These are phyloP conservation scores for Oceanodroma leucorhoa DNA, from an alignment of 2,797 vertebrate species.

Conservation along the genomic window DNA sequence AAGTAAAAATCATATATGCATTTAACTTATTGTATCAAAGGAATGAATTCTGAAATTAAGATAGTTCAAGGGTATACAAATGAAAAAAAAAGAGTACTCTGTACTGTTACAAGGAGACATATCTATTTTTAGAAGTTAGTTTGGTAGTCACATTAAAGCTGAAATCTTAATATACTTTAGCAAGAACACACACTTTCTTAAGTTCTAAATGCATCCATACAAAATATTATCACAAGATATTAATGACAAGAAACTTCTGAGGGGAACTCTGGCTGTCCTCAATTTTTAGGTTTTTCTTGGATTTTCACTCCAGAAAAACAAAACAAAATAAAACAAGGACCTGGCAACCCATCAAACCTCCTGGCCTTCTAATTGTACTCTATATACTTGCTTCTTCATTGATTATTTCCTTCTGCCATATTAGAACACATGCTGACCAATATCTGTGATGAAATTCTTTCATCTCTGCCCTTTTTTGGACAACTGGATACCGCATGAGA, in stretches of 20 bases:
- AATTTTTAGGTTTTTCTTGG: background rate
- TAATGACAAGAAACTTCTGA: background rate
- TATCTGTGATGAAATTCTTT: background rate
- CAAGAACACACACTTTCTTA: background rate
- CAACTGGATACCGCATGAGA: background rate
- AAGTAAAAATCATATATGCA: background rate
- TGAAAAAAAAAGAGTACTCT: background rate
- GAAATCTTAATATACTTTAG: background rate
- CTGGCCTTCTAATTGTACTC: background rate
- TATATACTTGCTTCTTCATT: background rate
- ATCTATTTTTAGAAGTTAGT: background rate
- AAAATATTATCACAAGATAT: background rate
- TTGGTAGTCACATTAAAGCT: background rate
- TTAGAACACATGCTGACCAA: background rate
- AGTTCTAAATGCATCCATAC: background rate
- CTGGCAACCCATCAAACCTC: background rate
- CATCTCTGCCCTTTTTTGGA: background rate
- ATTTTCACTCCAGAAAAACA: background rate
- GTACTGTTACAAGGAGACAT: background rate
- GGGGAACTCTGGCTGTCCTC: accelerated
- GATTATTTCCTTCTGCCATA: background rate
- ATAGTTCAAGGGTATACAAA: background rate
- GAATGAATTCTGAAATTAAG: background rate
- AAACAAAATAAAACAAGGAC: background rate
- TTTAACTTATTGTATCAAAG: background rate